Evolutionary conservation across 2,113 vertebrate genomes (phyloP), one percentile per base, ranked within the genome.

Genomic region (Cynoglossus semilaevis): DNA sequence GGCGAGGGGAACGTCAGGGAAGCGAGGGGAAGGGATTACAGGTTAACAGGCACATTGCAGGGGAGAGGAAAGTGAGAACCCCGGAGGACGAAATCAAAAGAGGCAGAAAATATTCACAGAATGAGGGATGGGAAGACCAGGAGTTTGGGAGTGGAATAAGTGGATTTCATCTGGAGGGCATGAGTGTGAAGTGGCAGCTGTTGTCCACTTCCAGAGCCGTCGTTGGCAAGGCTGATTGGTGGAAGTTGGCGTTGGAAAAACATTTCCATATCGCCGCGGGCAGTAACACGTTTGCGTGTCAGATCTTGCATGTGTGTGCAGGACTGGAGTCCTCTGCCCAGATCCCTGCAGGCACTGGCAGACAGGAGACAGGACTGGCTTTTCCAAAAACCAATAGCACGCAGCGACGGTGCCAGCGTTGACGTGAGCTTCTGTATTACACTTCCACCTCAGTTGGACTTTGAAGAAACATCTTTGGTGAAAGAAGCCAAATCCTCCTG

Each of bases 131-230:
- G n/a, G 51, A 60, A n/a, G 34, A 64, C 60, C 8, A 7, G 44
- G 53, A 59, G 63, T 55, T 34, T 40, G 58, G 57, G 66, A 75
- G 59, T 67, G 64, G 72, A 81, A 82, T 85, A 82, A 59, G 74
- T 79, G 46, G 66, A 70, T 80, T 81, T 77, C 15, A 67, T 77
- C 67, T 74, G 70, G 36, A 64, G 58, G 76, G 60, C 55, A 67
- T 76, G 72, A 59, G 74, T 62, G 61, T 69, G 58, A 76, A 72
- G 69, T 77, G 56, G 56, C 79, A 73, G 73, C 75, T 74, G 76
- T 71, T 81, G 63, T 69, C 48, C 44, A 7, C 54, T 64, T 62
- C 58, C 61, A 50, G 3, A 9, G 53, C 48, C 36, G 35, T 71
- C 70, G 63, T 77, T 64, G 54, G 67, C 51, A 64, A 54, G 63